These are phyloP conservation scores for Isaurus tuberculatus DNA, from an alignment of 92 coral and sea anemone genomes.

Conservation along the genomic window DNA sequence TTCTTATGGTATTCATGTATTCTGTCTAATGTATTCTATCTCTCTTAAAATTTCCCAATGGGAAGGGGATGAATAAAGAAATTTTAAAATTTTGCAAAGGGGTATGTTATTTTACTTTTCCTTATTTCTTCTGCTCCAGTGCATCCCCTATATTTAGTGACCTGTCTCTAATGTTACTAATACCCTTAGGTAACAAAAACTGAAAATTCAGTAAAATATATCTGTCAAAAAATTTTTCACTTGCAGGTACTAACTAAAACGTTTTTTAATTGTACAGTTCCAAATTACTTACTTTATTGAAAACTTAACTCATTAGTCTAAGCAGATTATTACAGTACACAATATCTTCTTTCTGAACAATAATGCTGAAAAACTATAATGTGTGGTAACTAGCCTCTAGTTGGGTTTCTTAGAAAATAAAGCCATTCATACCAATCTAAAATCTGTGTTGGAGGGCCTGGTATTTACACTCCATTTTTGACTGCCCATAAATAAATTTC, in stretches of 20 bases:
- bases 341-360: neutral
- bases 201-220: slow-evolving; percentile 4
- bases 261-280: slow-evolving; percentile 2
- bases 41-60: slow-evolving; percentile 3
- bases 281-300: neutral
- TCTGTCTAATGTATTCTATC: neutral
- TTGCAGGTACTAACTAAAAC: slow-evolving; percentile 3
- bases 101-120: neutral
- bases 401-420: neutral
- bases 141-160: neutral
- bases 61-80: neutral
- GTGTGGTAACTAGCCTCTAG: slow-evolving; percentile 13
- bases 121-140: neutral
- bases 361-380: neutral
- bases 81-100: slow-evolving; percentile 1
- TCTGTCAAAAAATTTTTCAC: neutral
- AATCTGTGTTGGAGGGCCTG: neutral
- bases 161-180: neutral
- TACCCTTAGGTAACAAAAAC: neutral
- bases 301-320: slow-evolving; percentile 3
- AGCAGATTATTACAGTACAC: neutral
- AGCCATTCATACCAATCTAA: neutral
- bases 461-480: neutral
- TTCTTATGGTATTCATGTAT: slow-evolving; percentile 7
- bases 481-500: slow-evolving; percentile 2